A percentile compares a stretch with the other conserved stretches of the same genome.
phyloP scores from a whole-genome alignment of 2,888 invertebrate species.

The Pemphredon lugubris region DNA sequence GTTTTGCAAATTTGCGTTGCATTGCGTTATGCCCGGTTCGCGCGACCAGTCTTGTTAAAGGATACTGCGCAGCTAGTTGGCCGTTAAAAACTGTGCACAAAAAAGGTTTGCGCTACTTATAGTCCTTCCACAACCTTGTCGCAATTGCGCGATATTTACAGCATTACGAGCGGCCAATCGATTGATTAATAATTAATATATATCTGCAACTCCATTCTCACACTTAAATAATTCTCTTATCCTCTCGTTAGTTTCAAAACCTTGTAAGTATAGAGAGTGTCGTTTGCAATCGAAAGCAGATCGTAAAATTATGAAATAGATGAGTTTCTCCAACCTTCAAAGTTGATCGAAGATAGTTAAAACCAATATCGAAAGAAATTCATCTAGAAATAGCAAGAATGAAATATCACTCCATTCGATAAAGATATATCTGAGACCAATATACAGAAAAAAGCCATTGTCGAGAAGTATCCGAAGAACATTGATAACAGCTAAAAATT shows the following conservation, averaged over 20 bases:
- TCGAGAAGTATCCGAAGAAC: no score
- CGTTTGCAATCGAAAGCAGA: slow-evolving; percentile 10
- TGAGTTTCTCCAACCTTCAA: no score
- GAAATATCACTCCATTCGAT: no score
- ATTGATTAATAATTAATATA: slow-evolving; percentile 26
- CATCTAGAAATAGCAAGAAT: no score
- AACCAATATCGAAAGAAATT: no score
- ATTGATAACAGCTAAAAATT: no score
- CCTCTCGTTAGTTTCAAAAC: slow-evolving; percentile 65
- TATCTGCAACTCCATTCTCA: slow-evolving; percentile 12
- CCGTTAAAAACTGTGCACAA: slow-evolving; percentile 23
- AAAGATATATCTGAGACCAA: no score
- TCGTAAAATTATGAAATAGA: slow-evolving; percentile 11
- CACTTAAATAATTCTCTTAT: neutral
- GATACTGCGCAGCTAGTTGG: slow-evolving; percentile 13
- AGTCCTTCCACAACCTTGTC: slow-evolving; percentile 10
- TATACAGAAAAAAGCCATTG: no score
- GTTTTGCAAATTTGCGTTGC: slow-evolving; percentile 44
- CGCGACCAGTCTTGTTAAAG: slow-evolving; percentile 38
- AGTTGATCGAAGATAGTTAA: no score
- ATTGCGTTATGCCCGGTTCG: slow-evolving; percentile 32
- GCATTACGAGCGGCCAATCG: slow-evolving; percentile 28
- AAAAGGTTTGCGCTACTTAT: slow-evolving; percentile 1
- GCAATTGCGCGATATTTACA: slow-evolving; percentile 37
- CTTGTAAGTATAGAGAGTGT: slow-evolving; percentile 57